Conservation (phyloP, 2,888 invertebrate species). For the Yponomeuta malinellus region DNA sequence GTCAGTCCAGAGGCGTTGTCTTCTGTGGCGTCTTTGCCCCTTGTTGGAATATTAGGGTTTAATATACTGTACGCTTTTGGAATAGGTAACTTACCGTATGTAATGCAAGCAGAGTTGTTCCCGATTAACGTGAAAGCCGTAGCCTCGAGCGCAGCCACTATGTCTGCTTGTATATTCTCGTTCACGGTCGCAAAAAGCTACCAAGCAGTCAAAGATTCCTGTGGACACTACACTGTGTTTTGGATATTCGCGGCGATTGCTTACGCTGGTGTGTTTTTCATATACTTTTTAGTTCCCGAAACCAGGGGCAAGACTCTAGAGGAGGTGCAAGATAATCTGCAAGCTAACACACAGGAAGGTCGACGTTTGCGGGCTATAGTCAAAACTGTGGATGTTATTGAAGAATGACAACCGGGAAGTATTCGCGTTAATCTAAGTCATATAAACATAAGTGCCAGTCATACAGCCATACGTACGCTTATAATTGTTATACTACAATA, state of each 20-base stretch:
- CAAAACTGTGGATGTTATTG: not conserved
- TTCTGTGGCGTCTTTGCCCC: conserved; percentile 66
- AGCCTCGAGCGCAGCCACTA: conserved; percentile 75
- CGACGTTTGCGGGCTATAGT: conserved; percentile 29
- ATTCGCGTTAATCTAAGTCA: no score
- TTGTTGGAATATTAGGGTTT: conserved; percentile 73
- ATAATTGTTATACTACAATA: no score
- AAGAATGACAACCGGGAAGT: not conserved
- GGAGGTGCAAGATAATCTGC: conserved; percentile 75
- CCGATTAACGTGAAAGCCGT: conserved; percentile 78
- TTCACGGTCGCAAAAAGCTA: conserved; percentile 77
- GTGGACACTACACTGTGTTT: conserved; percentile 76
- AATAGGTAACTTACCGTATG: conserved; percentile 76
- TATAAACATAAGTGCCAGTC: no score
- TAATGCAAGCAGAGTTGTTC: conserved; percentile 79
- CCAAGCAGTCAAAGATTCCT: conserved; percentile 69
- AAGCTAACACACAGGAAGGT: conserved; percentile 40
- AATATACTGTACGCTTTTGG: conserved; percentile 77
- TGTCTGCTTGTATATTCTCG: conserved; percentile 72
- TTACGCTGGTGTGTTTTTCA: conserved; percentile 73
- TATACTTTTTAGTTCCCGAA: conserved; percentile 76
- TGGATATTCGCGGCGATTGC: conserved; percentile 74
- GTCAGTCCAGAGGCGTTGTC: conserved; percentile 45
- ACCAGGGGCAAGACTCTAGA: conserved; percentile 78
- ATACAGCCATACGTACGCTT: no score